These are phyloP conservation scores for Spicauda simplicius DNA, from an alignment of 2,888 invertebrate species.

Conservation along the genomic window DNA sequence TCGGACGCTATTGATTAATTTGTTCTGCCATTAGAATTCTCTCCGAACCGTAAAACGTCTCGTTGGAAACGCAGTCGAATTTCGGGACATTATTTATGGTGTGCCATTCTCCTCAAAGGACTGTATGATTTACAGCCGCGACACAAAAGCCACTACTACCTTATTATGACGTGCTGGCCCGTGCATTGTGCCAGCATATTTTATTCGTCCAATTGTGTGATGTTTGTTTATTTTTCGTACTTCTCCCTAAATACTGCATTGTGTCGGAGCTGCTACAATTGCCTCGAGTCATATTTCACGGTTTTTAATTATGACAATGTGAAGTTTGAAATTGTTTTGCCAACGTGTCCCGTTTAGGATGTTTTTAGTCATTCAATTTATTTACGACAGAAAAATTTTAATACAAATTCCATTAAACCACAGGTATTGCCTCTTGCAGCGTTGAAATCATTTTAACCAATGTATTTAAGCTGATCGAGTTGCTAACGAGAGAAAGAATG, in stretches of 20 bases:
- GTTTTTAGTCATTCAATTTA: slow-evolving; percentile 10
- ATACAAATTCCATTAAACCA: background rate
- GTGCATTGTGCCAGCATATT: slow-evolving; percentile 79
- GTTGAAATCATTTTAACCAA: slow-evolving; percentile 51
- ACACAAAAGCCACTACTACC: slow-evolving; percentile 79
- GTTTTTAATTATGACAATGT: slow-evolving; percentile 66
- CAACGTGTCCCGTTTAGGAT: slow-evolving; percentile 51
- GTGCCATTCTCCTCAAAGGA: slow-evolving; percentile 80
- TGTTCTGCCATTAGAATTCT: slow-evolving; percentile 76
- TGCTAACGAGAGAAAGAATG: slow-evolving; percentile 75
- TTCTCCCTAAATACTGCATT: slow-evolving; percentile 78
- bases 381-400: background rate
- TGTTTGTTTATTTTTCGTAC: slow-evolving; percentile 83
- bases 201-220: slow-evolving; percentile 74
- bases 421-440: background rate
- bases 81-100: slow-evolving; percentile 79
- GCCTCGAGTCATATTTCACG: slow-evolving; percentile 75
- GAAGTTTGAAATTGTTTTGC: slow-evolving; percentile 59
- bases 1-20: slow-evolving; percentile 76
- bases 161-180: slow-evolving; percentile 82
- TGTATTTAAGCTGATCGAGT: slow-evolving; percentile 67
- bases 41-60: slow-evolving; percentile 70
- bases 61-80: slow-evolving; percentile 68
- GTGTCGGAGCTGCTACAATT: slow-evolving; percentile 72
- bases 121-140: slow-evolving; percentile 80